Percentiles rank a stretch among this genome's conserved stretches.
These are phyloP conservation scores for Drosophila lacteicornis DNA, from an alignment of 1,140 invertebrate species.

Conservation along the genomic window DNA sequence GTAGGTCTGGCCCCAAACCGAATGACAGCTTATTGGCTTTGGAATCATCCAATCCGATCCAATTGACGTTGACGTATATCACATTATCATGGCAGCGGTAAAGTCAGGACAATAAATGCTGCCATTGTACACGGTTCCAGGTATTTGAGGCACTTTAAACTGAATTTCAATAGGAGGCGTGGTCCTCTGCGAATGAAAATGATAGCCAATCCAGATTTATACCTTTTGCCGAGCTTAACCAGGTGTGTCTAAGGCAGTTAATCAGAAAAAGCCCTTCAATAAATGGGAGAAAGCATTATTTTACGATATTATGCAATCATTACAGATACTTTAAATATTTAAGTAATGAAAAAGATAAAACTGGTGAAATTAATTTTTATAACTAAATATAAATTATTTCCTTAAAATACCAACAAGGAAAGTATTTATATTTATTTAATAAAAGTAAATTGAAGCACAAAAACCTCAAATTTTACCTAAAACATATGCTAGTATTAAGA, in stretches of 20 bases:
- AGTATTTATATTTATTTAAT: too few species aligned
- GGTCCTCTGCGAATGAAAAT: conserved; percentile 8
- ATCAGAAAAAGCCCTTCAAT: conserved; percentile 1
- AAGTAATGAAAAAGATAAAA: too few species aligned
- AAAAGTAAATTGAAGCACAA: too few species aligned
- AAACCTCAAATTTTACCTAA: too few species aligned
- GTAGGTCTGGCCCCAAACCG: conserved; percentile 63
- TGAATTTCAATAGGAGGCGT: conserved; percentile 40
- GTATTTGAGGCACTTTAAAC: conserved; percentile 66
- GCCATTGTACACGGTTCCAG: conserved; percentile 46
- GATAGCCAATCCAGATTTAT: conserved; percentile 17
- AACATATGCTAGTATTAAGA: too few species aligned
- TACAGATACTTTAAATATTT: too few species aligned
- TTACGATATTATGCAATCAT: background rate
- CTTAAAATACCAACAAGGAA: too few species aligned
- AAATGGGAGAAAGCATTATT: background rate
- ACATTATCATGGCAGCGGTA: conserved; percentile 75
- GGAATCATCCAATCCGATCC: conserved; percentile 69
- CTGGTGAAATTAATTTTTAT: too few species aligned
- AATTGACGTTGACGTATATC: conserved; percentile 82
- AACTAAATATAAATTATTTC: too few species aligned
- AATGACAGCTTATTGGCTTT: conserved; percentile 81
- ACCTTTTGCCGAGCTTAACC: conserved; percentile 5
- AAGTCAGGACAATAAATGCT: conserved; percentile 76
- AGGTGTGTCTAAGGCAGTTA: conserved; percentile 1